phyloP scores from a whole-genome alignment of 2,113 vertebrate genomes.

The Xiphorhynchus elegans region DNA sequence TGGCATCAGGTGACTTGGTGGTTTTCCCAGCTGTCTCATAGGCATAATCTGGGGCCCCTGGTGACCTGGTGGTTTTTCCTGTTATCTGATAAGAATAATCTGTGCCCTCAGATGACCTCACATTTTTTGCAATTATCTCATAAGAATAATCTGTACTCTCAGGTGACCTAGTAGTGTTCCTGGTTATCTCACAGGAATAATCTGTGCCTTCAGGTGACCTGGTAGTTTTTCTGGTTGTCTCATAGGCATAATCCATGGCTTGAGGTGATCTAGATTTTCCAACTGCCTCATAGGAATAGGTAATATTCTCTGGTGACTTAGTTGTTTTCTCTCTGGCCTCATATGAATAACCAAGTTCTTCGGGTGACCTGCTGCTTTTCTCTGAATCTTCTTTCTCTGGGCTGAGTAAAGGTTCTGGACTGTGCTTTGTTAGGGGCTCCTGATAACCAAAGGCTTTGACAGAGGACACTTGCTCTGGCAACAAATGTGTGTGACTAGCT shows the following conservation, averaged over 20 bases:
- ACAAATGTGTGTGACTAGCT: slow-evolving; percentile 35
- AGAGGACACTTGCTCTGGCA: slow-evolving; percentile 70
- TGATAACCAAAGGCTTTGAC: slow-evolving; percentile 69
- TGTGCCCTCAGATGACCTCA: slow-evolving; percentile 31
- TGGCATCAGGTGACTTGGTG: slow-evolving; percentile 22
- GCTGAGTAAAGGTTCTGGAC: slow-evolving; percentile 63
- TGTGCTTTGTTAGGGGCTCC: slow-evolving; percentile 68
- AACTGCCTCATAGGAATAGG: slow-evolving; percentile 58
- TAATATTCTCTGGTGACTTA: slow-evolving; percentile 61
- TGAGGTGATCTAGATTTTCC: slow-evolving; percentile 47
- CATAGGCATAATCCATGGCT: slow-evolving; percentile 62
- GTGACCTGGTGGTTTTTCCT: slow-evolving; percentile 8
- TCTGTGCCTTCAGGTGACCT: slow-evolving; percentile 61
- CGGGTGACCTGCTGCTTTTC: slow-evolving; percentile 61
- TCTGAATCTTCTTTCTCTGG: slow-evolving; percentile 69
- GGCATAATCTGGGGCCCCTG: slow-evolving; percentile 48
- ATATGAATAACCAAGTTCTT: slow-evolving; percentile 71
- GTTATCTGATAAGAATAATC: slow-evolving; percentile 57
- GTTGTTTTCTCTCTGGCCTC: slow-evolving; percentile 61
- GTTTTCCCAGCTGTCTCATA: slow-evolving; percentile 44
- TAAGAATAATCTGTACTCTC: slow-evolving; percentile 46
- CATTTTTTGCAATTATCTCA: slow-evolving; percentile 45
- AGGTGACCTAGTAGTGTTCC: not conserved
- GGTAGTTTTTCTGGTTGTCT: slow-evolving; percentile 33
- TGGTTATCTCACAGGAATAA: slow-evolving; percentile 62